Evolutionary conservation across 2,888 invertebrate genomes (phyloP), one percentile per base, ranked within the genome.

Genomic region (Hirtodrosophila alboralis): DNA sequence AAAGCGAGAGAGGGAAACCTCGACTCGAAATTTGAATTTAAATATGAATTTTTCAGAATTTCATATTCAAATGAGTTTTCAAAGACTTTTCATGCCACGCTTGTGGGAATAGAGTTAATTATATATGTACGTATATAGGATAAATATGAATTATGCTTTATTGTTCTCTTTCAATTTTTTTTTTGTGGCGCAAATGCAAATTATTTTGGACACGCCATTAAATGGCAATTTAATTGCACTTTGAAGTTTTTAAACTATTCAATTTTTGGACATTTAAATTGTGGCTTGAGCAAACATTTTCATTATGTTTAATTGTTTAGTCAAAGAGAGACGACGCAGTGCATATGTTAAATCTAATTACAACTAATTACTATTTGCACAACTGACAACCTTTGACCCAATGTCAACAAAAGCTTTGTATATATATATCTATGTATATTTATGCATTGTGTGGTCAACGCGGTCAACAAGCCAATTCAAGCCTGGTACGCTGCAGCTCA

Each of bases 1-100:
- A 63, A 58, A 51, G 67, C 52, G 64, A 70, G 6, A n/a, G n/a
- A n/a, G n/a, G n/a, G n/a, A n/a, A n/a, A n/a, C n/a, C n/a, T n/a
- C n/a, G n/a, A n/a, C n/a, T n/a, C n/a, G n/a, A 75, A 85, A 83
- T 83, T 80, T 80, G 71, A 84, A 81, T 79, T 78, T 79, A 71
- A 79, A 79, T 79, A 78, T 81, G 75, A 79, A 86, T 84, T 84
- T 38, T 65, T 28, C 27, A 47, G 56, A 70, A 70, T 70, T 70
- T 85, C 70, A 83, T 84, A 84, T 85, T 86, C 84, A 86, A 86
- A 85, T 85, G 85, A 80, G 84, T 75, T 78, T 86, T 78, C 79
- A 81, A 84, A 84, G 78, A 78, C 76, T 80, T 73, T 58, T n/a
- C n/a, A n/a, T 44, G 65, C 53, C 61, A 37, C 44, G 64, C 54